Base-by-base conservation (phyloP, 2,113 vertebrate species). In the Eudyptes chrysolophus region DNA sequence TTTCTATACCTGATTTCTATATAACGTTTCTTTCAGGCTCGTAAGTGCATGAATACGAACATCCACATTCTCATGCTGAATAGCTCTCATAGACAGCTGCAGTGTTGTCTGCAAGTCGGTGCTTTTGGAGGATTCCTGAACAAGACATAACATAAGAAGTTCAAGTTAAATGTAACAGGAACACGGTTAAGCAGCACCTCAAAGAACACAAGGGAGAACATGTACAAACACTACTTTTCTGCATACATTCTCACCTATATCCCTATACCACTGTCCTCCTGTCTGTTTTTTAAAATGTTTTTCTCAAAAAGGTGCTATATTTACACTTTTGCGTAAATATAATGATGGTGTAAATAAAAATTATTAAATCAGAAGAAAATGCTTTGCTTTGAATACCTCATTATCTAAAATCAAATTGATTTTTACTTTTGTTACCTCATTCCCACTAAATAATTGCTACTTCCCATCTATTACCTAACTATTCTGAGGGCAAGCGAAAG, bases 51-150 rank as follows among this genome's bases (percentile, higher is more conserved):
- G 99, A 92, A 99, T 99, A 66, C 99, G 99, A 81, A 99, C 99
- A 49, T 99, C 99, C 12, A 99, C 99, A 10, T 99, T 99, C 96
- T 99, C 99, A 26, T 99, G 99, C 48, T 99, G 99, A 90, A 99
- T 98, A 9, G 99, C 99, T 94, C 98, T 99, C 99, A 99, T 99
- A 6, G 99, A 99, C 5, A 99, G 98, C 95, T 99, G 99, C 85
- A 99, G 98, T 3, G 98, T 98, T 16, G 98, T 98, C 48, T 99
- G 99, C 92, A 99, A 97, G 96, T 99, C 99, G 1, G 99, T 99
- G 95, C 98, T 99, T 95, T 99, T 99, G 76, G 98, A 99, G 3
- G 99, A 99, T 85, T 99, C 99, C 99, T 99, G 78, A 52, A 21
- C 38, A 78, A 92, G 49, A 80, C 10, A 70, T 0, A 10, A 27